Conservation (phyloP, 2,797 vertebrate genomes). For the Sebastes reedi region DNA sequence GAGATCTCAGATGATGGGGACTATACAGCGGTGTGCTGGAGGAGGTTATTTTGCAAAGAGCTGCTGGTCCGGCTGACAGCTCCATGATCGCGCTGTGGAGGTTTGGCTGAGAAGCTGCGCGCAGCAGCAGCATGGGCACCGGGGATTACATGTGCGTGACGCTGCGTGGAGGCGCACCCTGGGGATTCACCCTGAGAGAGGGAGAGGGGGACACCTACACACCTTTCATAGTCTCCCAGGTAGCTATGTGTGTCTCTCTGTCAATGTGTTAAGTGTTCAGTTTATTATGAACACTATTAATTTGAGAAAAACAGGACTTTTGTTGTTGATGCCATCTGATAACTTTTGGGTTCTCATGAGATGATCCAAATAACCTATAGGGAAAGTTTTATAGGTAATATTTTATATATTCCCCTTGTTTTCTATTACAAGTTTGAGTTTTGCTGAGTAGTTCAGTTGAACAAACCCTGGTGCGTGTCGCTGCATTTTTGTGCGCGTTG, state of each 20-base stretch:
- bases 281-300: background rate
- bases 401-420: background rate
- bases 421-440: background rate
- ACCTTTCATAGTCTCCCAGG: slow-evolving; percentile 90
- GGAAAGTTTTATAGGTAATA: background rate
- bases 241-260: slow-evolving; percentile 63
- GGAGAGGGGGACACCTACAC: slow-evolving; percentile 86
- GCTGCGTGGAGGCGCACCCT: slow-evolving; percentile 92
- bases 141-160: slow-evolving; percentile 94
- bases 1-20: slow-evolving; percentile 68
- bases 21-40: slow-evolving; percentile 50
- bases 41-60: slow-evolving; percentile 32
- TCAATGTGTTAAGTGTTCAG: background rate
- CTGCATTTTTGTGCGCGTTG: slow-evolving; percentile 66
- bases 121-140: slow-evolving; percentile 86
- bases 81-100: slow-evolving; percentile 48
- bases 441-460: background rate
- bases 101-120: slow-evolving; percentile 56
- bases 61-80: slow-evolving; percentile 56
- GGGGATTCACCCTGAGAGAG: slow-evolving; percentile 93
- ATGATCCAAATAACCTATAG: background rate
- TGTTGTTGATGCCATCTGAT: background rate
- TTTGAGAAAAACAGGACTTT: background rate
- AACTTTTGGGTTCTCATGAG: background rate
- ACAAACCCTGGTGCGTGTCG: background rate